Evolutionary conservation across 2,113 vertebrate species (phyloP), one percentile per base, ranked within the genome.

Genomic region (Hippoglossus stenolepis): DNA sequence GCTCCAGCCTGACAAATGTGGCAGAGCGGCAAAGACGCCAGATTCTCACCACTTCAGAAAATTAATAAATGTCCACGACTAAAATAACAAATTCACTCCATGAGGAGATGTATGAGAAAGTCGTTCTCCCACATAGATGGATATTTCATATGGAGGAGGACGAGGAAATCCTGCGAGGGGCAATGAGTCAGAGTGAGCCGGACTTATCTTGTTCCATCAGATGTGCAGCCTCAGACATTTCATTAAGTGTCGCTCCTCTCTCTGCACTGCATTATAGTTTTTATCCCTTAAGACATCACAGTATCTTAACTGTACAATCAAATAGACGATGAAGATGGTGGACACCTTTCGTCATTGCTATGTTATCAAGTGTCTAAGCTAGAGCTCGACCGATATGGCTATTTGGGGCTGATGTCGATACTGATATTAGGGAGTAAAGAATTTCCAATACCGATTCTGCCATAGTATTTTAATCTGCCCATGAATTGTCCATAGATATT

Each of bases 141-240:
- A 49, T 15, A 35, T 79, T 71, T 84, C 65, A 65, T 70, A 60
- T 28, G 57, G 80, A 83, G 70, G 82, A 87, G 69, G 79, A 73
- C 2, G 43, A 85, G 77, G 77, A 80, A 80, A 87, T 85, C 78
- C 85, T 79, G 69, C 23, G 18, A 80, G 75, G 66, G 69, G 18
- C 56, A 73, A 28, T 86, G 85, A 86, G 64, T 89, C 89, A 89
- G 71, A 77, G 77, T 47, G 69, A 77, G 70, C 62, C 15, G 70
- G 85, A 90, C 82, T 87, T 79, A 80, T 90, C 85, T 79, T 57
- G 61, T 87, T 86, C 73, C 60, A 77, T 86, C 75, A 79, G 76
- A 81, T 83, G 77, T 74, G 80, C 75, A 72, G 77, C 58, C 64
- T 68, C 70, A 83, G 82, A 90, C 72, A 73, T 89, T 89, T 89